Conservation (phyloP, 1,140 invertebrate genomes). For the Rhagoletis pomonella region DNA sequence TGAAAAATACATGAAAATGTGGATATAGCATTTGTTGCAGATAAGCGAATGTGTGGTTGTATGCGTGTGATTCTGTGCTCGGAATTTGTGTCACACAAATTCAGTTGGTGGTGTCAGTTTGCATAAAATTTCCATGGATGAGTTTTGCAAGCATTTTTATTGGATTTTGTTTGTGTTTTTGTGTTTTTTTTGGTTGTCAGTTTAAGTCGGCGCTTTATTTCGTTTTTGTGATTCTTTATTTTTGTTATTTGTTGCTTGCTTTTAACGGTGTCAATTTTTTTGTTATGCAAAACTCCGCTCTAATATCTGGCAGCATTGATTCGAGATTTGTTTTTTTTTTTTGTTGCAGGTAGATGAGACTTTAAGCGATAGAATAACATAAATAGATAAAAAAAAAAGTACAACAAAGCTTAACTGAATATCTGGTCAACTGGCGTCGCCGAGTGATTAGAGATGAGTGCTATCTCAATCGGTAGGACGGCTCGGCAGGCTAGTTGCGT, state of each 20-base stretch:
- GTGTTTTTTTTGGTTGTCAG: neutral
- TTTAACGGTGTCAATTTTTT: neutral
- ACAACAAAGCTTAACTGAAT: no score
- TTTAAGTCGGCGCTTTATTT: neutral
- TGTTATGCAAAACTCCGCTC: neutral
- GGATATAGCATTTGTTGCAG: neutral
- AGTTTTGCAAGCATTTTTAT: neutral
- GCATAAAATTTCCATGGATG: neutral
- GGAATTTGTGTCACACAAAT: slow-evolving; percentile 15
- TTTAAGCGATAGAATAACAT: no score
- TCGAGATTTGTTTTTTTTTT: neutral
- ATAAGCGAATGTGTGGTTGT: no score
- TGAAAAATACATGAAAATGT: slow-evolving; percentile 9
- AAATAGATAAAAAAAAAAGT: no score
- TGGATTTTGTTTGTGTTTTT: neutral
- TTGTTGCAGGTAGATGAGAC: neutral
- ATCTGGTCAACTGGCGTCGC: no score
- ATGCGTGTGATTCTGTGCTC: no score
- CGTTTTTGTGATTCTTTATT: neutral
- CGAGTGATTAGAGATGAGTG: no score
- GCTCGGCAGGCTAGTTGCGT: no score
- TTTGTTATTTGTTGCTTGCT: no score
- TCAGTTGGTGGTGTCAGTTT: slow-evolving; percentile 16
- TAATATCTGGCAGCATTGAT: neutral
- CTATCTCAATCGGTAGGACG: no score